Evolutionary conservation across 2,888 invertebrate genomes (phyloP).

Genomic region (Melanostoma mellinum): DNA sequence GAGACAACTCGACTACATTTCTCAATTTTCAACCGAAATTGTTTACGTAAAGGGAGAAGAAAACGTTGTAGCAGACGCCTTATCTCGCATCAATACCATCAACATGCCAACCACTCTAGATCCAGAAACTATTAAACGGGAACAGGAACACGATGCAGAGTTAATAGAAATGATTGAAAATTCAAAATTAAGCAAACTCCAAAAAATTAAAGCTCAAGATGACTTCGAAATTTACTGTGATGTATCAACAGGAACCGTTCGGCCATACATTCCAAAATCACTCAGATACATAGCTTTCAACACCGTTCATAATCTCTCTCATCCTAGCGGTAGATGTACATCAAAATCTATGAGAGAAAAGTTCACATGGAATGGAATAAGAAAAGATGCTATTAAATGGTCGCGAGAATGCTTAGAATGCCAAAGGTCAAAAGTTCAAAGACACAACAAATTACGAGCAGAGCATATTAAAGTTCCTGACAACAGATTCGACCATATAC

Average conservation of each 20-base stretch:
- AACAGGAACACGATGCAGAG: neutral
- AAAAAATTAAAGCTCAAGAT: constrained; percentile 12
- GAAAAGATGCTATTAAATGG: constrained; percentile 75
- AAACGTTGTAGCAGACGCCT: constrained; percentile 1
- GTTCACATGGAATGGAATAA: constrained; percentile 75
- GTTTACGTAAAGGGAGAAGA: neutral
- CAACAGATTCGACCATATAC: constrained; percentile 39
- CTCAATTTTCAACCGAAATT: neutral
- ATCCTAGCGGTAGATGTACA: constrained; percentile 70
- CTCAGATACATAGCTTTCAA: constrained; percentile 72
- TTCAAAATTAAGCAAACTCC: constrained; percentile 1
- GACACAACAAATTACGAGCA: constrained; percentile 71
- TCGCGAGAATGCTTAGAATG: constrained; percentile 76
- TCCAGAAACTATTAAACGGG: neutral
- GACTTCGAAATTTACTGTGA: constrained; percentile 68
- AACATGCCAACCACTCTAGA: neutral
- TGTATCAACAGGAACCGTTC: constrained; percentile 44
- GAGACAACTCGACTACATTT: constrained; percentile 14
- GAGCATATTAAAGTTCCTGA: neutral
- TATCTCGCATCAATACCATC: neutral
- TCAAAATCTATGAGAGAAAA: constrained; percentile 68
- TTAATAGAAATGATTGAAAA: neutral
- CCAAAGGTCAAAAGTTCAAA: constrained; percentile 76
- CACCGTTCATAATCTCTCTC: constrained; percentile 35
- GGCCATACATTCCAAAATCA: constrained; percentile 72